These are phyloP conservation scores for Esox lucius DNA, from an alignment of 2,797 vertebrate species.

Conservation along the genomic window DNA sequence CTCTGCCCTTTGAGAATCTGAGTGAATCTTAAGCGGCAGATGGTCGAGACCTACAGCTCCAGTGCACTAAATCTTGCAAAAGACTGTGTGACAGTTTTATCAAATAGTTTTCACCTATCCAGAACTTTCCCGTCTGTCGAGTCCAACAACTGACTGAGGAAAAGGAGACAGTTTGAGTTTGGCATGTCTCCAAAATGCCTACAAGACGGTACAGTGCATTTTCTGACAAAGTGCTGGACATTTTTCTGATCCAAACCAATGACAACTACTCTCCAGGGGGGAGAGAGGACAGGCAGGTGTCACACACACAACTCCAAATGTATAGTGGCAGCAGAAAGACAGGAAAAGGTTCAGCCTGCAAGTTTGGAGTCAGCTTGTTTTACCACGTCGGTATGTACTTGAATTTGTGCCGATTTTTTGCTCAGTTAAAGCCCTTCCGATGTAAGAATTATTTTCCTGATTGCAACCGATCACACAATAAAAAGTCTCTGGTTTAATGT, in stretches of 20 bases:
- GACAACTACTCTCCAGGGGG: neutral
- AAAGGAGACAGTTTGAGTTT: neutral
- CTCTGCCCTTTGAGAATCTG: neutral
- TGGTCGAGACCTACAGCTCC: neutral
- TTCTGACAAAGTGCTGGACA: neutral
- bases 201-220: neutral
- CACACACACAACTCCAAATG: neutral
- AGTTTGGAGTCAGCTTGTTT: neutral
- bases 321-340: neutral
- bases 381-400: neutral
- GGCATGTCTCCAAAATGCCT: neutral
- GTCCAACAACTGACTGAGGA: neutral
- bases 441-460: neutral
- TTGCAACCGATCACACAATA: neutral
- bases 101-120: neutral
- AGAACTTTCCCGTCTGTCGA: neutral
- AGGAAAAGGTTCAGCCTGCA: neutral
- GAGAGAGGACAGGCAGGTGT: neutral
- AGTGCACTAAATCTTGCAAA: neutral
- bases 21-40: slow-evolving; percentile 8
- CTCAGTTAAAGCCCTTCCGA: neutral
- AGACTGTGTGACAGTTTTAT: neutral
- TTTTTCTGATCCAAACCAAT: neutral
- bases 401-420: neutral
- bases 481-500: neutral